A percentile compares a stretch with the other conserved stretches of the same genome.
phyloP scores from a whole-genome alignment of 2,797 vertebrate species.

The Acanthornis magna region DNA sequence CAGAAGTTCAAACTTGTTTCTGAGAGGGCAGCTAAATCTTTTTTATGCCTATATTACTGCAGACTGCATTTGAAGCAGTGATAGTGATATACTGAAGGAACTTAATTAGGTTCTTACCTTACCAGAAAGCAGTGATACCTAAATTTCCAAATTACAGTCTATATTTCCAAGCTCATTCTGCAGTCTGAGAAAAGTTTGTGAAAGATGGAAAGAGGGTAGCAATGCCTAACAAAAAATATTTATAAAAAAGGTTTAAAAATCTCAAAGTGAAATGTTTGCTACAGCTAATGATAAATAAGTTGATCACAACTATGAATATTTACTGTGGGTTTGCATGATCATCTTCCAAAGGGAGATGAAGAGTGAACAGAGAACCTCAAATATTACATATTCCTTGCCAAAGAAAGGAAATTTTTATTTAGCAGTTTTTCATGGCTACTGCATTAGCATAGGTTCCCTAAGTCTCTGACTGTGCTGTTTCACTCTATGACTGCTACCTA shows the following conservation, averaged over 20 bases:
- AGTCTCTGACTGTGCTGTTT: too few species aligned
- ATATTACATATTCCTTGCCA: too few species aligned
- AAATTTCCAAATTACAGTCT: neutral
- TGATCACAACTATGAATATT: neutral
- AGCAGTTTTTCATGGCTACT: too few species aligned
- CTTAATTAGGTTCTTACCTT: neutral
- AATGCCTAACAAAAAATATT: neutral
- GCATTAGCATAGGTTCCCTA: too few species aligned
- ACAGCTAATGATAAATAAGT: neutral
- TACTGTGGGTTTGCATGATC: neutral
- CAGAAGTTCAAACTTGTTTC: neutral
- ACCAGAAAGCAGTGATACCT: neutral
- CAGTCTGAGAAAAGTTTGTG: neutral
- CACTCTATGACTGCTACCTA: too few species aligned
- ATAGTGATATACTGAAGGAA: neutral
- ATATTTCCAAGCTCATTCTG: neutral
- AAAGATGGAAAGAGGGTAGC: neutral
- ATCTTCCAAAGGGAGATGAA: neutral
- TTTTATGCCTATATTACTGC: neutral
- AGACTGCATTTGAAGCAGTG: neutral
- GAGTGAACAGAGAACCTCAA: too few species aligned
- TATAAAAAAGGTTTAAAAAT: neutral
- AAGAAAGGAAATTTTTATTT: too few species aligned
- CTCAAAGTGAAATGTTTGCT: neutral
- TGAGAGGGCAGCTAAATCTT: neutral